These are phyloP conservation scores for Coelopa pilipes DNA, from an alignment of 2,888 invertebrate species.

Conservation along the genomic window DNA sequence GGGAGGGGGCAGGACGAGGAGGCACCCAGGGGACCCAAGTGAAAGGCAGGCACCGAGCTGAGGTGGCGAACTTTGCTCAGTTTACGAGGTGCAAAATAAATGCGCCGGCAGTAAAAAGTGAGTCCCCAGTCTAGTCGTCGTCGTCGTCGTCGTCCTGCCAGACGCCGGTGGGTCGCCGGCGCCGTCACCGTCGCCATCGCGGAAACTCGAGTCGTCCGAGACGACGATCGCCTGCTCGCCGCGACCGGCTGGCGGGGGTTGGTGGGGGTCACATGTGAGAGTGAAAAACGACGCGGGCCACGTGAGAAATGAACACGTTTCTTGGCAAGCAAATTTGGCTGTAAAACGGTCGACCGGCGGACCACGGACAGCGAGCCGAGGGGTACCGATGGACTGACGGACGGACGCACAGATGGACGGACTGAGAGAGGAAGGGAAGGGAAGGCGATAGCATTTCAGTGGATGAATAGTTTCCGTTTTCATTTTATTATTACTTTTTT, in stretches of 20 bases:
- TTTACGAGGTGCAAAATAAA: conserved; percentile 20
- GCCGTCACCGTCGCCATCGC: too few relatives aligned
- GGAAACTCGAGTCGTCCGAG: too few relatives aligned
- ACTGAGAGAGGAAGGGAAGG: too few relatives aligned
- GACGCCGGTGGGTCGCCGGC: too few relatives aligned
- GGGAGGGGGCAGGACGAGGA: too few relatives aligned
- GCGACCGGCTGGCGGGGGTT: too few relatives aligned
- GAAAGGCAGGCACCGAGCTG: too few relatives aligned
- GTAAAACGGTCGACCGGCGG: not conserved
- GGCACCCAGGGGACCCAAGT: too few relatives aligned
- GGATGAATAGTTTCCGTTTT: not conserved
- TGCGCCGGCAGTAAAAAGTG: too few relatives aligned
- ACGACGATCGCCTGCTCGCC: too few relatives aligned
- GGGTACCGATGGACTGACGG: not conserved
- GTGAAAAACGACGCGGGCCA: conserved; percentile 9
- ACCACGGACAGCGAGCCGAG: not conserved
- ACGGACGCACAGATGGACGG: not conserved
- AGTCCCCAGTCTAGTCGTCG: too few relatives aligned
- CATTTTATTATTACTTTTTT: not conserved
- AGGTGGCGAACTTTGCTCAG: not conserved
- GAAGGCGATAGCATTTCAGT: not conserved
- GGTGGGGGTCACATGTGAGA: conserved; percentile 3
- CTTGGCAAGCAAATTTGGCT: conserved; percentile 9
- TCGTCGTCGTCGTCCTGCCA: too few relatives aligned
- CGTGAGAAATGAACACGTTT: not conserved